Evolutionary conservation across 2,113 vertebrate species (phyloP).

Genomic region (Colinus virginianus): DNA sequence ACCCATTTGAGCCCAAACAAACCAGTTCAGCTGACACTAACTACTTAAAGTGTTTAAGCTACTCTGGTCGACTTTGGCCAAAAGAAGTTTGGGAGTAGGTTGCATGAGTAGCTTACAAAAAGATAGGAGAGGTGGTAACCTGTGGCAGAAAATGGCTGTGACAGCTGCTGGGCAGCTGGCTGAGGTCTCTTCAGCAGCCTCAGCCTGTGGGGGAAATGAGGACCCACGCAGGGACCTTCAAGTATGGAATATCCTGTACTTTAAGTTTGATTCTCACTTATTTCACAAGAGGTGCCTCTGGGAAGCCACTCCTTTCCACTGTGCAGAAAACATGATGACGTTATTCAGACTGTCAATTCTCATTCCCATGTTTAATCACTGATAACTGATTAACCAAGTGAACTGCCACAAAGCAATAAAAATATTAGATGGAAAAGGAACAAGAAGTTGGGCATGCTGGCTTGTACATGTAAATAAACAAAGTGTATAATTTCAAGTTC

Average conservation of each 20-base stretch:
- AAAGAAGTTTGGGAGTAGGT: neutral
- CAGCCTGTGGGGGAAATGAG: neutral
- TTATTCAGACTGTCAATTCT: slow-evolving; percentile 28
- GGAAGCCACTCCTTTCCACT: neutral
- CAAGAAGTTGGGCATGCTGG: neutral
- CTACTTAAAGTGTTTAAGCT: slow-evolving; percentile 29
- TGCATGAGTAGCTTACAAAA: neutral
- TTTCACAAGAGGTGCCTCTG: slow-evolving; percentile 50
- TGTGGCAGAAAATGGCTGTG: neutral
- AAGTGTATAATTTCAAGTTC: neutral
- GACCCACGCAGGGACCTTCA: neutral
- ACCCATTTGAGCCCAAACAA: neutral
- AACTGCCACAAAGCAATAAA: neutral
- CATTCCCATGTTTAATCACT: slow-evolving; percentile 49
- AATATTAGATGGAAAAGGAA: neutral
- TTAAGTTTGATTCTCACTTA: neutral
- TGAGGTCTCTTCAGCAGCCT: neutral
- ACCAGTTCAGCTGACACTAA: neutral
- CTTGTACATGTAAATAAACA: neutral
- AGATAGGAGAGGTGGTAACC: neutral
- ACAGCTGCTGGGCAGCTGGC: neutral
- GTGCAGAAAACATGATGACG: neutral
- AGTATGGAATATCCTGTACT: neutral
- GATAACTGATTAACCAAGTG: slow-evolving; percentile 65
- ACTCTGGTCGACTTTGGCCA: neutral